These are phyloP conservation scores for Copidosoma aretas DNA, from an alignment of 2,888 invertebrate genomes.

Conservation along the genomic window DNA sequence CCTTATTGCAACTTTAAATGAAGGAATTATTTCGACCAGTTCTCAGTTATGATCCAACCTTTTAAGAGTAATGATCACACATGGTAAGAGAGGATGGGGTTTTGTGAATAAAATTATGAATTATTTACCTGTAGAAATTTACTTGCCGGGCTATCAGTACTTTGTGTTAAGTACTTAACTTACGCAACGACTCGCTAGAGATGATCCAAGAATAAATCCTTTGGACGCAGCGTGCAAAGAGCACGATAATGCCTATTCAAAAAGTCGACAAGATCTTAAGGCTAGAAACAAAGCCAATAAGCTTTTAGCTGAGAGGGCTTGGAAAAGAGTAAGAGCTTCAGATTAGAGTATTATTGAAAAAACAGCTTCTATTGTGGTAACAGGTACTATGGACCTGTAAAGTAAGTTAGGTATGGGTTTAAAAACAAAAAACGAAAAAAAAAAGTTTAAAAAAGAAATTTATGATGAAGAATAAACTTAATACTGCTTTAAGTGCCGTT, in stretches of 20 bases:
- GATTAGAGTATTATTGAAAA: slow-evolving; percentile 51
- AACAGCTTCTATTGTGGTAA: slow-evolving; percentile 49
- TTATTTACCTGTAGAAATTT: slow-evolving; percentile 41
- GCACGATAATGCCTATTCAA: slow-evolving; percentile 42
- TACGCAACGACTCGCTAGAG: slow-evolving; percentile 44
- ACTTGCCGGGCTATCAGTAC: slow-evolving; percentile 48
- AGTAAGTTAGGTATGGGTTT: slow-evolving; percentile 49
- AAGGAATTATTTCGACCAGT: too few relatives aligned
- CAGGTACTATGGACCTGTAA: slow-evolving; percentile 53
- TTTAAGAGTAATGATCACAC: not conserved
- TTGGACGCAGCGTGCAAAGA: slow-evolving; percentile 40
- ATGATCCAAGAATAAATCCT: slow-evolving; percentile 47
- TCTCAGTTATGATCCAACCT: not conserved
- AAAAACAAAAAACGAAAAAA: slow-evolving; percentile 39
- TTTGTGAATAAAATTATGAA: slow-evolving; percentile 30
- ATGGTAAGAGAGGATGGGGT: not conserved
- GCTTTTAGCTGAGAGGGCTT: slow-evolving; percentile 51
- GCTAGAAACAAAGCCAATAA: slow-evolving; percentile 54
- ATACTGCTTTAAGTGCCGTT: not conserved
- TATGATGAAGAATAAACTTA: slow-evolving; percentile 8
- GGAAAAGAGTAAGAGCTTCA: slow-evolving; percentile 46
- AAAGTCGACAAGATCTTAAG: slow-evolving; percentile 35
- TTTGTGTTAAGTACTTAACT: slow-evolving; percentile 51
- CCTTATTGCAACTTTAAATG: too few relatives aligned
- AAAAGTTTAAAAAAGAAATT: slow-evolving; percentile 33